Evolutionary conservation across 2,797 vertebrate species (phyloP).

Genomic region (Spizella passerina): DNA sequence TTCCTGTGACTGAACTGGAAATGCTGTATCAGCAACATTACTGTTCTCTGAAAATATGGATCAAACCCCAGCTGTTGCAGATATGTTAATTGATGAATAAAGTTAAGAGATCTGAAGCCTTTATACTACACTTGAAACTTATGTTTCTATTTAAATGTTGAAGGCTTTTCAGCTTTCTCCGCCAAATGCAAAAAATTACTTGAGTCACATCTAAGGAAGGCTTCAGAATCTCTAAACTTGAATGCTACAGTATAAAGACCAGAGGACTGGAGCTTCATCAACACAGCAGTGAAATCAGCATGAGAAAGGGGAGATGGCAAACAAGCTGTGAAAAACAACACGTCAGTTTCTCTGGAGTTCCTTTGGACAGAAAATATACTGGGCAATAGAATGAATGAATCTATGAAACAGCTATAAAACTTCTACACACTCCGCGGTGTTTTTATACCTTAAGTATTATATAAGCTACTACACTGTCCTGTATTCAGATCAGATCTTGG

Average conservation of each 20-base stretch:
- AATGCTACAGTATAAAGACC: not conserved
- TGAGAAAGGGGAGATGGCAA: not conserved
- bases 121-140: conserved; percentile 11
- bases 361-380: not conserved
- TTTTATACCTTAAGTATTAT: not conserved
- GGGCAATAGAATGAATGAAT: not conserved
- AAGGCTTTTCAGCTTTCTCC: conserved; percentile 26
- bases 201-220: not conserved
- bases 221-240: not conserved
- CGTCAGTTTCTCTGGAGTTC: not conserved
- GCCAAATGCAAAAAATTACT: not conserved
- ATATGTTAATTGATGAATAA: conserved; percentile 44
- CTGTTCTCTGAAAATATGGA: conserved; percentile 44
- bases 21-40: conserved; percentile 54
- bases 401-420: not conserved
- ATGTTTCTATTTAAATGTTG: conserved; percentile 40
- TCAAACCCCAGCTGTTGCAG: conserved; percentile 56
- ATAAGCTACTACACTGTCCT: not conserved
- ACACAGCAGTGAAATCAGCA: not conserved
- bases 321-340: not conserved
- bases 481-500: not conserved
- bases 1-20: conserved; percentile 42
- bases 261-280: not conserved
- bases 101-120: conserved; percentile 38
- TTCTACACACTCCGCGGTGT: not conserved